phyloP scores from a whole-genome alignment of 2,113 vertebrate species.

The Pristiophorus japonicus region DNA sequence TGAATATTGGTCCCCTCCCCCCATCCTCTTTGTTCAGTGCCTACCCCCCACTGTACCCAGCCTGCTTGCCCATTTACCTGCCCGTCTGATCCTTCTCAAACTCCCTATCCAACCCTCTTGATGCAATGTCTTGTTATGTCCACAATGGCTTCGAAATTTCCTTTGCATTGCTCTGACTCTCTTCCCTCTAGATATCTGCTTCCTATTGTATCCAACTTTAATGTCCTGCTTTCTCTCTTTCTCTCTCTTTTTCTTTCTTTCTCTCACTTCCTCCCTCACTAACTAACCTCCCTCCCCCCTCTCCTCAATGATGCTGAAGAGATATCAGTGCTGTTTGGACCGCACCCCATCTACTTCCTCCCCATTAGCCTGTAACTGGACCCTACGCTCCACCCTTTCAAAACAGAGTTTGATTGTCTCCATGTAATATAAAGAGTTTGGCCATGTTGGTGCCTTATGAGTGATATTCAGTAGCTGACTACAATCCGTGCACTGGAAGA shows the following conservation, averaged over 20 bases:
- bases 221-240: conserved; percentile 37
- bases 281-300: conserved; percentile 41
- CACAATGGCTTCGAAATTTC: conserved; percentile 67
- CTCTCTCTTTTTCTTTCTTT: conserved; percentile 39
- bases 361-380: conserved; percentile 29
- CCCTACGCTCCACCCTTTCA: conserved; percentile 37
- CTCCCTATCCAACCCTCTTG: conserved; percentile 50
- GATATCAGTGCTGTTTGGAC: conserved; percentile 32
- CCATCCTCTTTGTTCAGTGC: conserved; percentile 62
- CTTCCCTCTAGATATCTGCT: conserved; percentile 39
- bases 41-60: conserved; percentile 46
- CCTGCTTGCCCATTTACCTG: conserved; percentile 65
- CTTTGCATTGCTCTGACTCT: conserved; percentile 48
- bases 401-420: conserved; percentile 79
- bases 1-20: conserved; percentile 94
- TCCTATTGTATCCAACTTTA: conserved; percentile 30
- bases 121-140: conserved; percentile 69
- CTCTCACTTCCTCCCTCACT: conserved; percentile 41
- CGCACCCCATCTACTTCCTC: neutral
- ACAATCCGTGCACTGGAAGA: conserved; percentile 17
- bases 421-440: conserved; percentile 72
- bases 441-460: conserved; percentile 88
- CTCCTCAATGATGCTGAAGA: conserved; percentile 39
- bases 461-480: neutral
- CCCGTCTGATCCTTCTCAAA: conserved; percentile 63